Evolutionary conservation across 2,797 vertebrate genomes (phyloP).

Genomic region (Thamnophis elegans): DNA sequence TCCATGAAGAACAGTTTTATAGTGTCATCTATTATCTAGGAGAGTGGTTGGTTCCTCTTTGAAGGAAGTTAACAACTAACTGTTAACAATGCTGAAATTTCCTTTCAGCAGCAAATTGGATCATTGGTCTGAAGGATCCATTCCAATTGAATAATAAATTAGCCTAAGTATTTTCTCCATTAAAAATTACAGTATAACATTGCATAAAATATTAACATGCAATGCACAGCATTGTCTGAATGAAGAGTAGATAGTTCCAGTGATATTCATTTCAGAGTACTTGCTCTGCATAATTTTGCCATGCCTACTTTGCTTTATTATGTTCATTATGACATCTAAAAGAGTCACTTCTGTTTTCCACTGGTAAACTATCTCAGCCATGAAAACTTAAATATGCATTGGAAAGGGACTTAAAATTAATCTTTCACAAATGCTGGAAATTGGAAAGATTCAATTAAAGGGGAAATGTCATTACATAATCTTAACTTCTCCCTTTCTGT

Average conservation of each 20-base stretch:
- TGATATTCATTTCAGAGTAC: conserved; percentile 2
- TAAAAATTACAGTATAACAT: conserved; percentile 11
- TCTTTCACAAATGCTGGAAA: neutral
- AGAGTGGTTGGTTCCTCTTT: neutral
- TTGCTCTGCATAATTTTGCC: neutral
- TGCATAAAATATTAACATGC: conserved; percentile 10
- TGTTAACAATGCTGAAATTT: neutral
- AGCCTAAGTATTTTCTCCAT: neutral
- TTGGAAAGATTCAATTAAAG: neutral
- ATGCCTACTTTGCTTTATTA: neutral
- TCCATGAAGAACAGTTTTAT: neutral
- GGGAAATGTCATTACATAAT: neutral
- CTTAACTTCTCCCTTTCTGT: neutral
- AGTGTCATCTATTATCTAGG: neutral
- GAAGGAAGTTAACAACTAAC: neutral
- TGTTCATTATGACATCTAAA: neutral
- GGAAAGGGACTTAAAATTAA: neutral
- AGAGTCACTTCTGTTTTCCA: neutral
- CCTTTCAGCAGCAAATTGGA: neutral
- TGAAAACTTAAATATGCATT: neutral
- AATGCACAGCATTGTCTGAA: neutral
- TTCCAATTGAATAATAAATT: neutral
- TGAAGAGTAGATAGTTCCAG: neutral
- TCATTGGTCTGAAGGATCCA: neutral
- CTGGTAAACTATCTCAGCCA: conserved; percentile 1